phyloP scores from a whole-genome alignment of 2,888 invertebrate genomes.

The Apoda limacodes region DNA sequence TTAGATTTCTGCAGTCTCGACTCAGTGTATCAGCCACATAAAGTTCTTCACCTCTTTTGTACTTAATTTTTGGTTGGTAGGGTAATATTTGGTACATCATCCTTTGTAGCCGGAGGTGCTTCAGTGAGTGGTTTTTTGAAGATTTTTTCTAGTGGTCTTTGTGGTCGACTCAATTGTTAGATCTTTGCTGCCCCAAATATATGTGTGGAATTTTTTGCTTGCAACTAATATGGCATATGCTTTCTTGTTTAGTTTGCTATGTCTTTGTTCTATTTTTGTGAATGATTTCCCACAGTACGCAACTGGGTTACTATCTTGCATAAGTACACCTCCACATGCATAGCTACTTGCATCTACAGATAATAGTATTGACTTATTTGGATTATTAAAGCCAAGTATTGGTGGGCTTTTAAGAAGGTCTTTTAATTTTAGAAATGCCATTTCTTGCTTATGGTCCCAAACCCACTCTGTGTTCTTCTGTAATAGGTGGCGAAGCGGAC shows the following conservation, averaged over 20 bases:
- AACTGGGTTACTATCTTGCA: background rate
- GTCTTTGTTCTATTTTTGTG: conserved; percentile 1
- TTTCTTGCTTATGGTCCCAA: conserved; percentile 9
- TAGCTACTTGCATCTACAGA: conserved; percentile 14
- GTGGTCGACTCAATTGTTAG: conserved; percentile 15
- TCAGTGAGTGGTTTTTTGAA: too few species aligned
- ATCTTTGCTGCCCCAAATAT: conserved; percentile 14
- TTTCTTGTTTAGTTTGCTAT: conserved; percentile 8
- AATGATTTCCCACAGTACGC: background rate
- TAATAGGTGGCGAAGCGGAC: conserved; percentile 4
- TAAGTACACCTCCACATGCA: conserved; percentile 9
- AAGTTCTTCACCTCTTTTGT: too few species aligned
- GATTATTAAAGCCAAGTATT: conserved; percentile 10
- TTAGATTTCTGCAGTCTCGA: too few species aligned
- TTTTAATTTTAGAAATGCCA: conserved; percentile 10
- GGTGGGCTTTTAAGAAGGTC: conserved; percentile 8
- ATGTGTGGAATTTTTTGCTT: conserved; percentile 15
- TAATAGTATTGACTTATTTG: conserved; percentile 6
- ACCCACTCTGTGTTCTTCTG: conserved; percentile 8
- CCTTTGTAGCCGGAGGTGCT: too few species aligned
- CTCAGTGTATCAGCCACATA: too few species aligned
- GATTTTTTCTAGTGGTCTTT: too few species aligned
- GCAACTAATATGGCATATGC: conserved; percentile 9
- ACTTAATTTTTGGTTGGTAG: too few species aligned
- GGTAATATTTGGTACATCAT: too few species aligned